A percentile compares a stretch with the other conserved stretches of the same genome.
Evolutionary conservation across 2,888 invertebrate species (phyloP).

Genomic region (Dasysyrphus albostriatus): DNA sequence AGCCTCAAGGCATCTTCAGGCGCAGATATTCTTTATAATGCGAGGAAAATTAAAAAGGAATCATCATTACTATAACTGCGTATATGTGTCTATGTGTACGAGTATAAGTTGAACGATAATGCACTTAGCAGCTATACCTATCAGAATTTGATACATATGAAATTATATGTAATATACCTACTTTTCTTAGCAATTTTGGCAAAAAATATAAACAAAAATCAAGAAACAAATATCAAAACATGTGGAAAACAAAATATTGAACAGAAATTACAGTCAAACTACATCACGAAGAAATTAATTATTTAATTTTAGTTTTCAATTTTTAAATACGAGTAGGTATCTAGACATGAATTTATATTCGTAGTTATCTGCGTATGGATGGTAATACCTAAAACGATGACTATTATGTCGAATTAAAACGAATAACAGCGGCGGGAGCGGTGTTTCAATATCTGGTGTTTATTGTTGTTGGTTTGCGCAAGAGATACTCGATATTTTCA

Average conservation of each 20-base stretch:
- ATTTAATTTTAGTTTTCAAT: constrained; percentile 17
- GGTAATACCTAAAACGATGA: constrained; percentile 32
- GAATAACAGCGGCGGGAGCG: constrained; percentile 13
- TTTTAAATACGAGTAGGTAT: background rate
- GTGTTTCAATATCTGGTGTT: constrained; percentile 41
- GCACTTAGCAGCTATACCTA: constrained; percentile 37
- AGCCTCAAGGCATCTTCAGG: constrained; percentile 53
- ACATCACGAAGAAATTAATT: constrained; percentile 20
- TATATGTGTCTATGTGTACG: background rate
- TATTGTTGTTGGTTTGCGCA: constrained; percentile 3
- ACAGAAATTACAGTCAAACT: constrained; percentile 19
- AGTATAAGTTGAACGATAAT: constrained; percentile 43
- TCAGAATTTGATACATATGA: background rate
- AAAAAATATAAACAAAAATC: background rate
- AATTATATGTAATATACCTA: background rate
- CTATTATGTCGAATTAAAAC: constrained; percentile 58
- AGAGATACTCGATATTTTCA: constrained; percentile 61
- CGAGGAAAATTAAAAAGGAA: constrained; percentile 74
- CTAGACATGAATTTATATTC: background rate
- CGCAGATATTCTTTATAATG: constrained; percentile 66
- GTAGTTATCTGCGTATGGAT: background rate
- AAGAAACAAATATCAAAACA: constrained; percentile 19
- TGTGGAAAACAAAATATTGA: constrained; percentile 47
- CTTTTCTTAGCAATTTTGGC: background rate
- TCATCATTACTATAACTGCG: constrained; percentile 69